Evolutionary conservation across 64 coral and sea anemone species (phyloP).

Genomic region (Stichodactyla mertensii): DNA sequence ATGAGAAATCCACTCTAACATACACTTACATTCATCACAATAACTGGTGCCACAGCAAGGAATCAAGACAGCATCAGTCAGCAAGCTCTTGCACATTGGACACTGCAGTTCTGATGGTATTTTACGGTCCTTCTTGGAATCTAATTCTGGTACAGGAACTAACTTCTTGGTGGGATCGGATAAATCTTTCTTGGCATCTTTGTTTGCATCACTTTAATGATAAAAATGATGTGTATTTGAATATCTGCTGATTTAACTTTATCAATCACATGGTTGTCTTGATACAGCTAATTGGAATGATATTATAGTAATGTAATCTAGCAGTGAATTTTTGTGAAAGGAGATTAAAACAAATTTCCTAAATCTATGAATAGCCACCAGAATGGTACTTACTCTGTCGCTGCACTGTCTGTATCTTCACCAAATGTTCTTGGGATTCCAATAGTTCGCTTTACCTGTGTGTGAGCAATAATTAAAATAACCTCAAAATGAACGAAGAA

Average conservation of each 20-base stretch:
- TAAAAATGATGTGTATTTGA: too few relatives aligned
- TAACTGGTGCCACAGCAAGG: conserved; percentile 98
- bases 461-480: conserved; percentile 27
- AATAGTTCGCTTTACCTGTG: conserved; percentile 77
- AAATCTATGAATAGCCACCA: background rate
- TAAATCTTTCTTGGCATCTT: conserved; percentile 50
- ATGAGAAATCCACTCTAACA: too few relatives aligned
- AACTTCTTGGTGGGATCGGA: conserved; percentile 15
- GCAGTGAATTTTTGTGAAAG: too few relatives aligned
- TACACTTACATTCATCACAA: conserved; percentile 95
- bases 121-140: conserved; percentile 21
- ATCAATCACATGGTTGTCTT: too few relatives aligned
- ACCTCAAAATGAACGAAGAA: background rate
- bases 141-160: conserved; percentile 17
- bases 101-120: conserved; percentile 84
- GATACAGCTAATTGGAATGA: too few relatives aligned
- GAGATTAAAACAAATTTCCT: too few relatives aligned
- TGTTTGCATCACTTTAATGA: conserved; percentile 38
- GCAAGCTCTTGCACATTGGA: conserved; percentile 74
- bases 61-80: conserved; percentile 90
- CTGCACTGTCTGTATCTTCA: conserved; percentile 2
- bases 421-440: conserved; percentile 93
- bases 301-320: too few relatives aligned
- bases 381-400: conserved; percentile 44
- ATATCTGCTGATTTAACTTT: background rate